phyloP scores from a whole-genome alignment of 2,888 invertebrate species.

The Laothoe populi region DNA sequence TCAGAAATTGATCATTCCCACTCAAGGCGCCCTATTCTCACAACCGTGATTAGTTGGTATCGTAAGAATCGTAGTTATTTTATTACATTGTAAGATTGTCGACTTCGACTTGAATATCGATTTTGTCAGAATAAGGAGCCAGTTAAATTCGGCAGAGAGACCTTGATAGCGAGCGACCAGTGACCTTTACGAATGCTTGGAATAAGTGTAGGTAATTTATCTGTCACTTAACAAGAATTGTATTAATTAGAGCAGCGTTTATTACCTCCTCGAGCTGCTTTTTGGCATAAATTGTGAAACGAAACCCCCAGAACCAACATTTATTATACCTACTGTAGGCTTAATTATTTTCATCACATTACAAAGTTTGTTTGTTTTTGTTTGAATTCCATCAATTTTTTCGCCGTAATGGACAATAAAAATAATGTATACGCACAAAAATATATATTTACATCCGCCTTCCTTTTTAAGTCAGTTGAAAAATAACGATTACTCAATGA shows the following conservation, averaged over 20 bases:
- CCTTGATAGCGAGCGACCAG: slow-evolving; percentile 41
- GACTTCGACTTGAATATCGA: not conserved
- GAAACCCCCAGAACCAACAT: too few species aligned
- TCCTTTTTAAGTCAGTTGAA: too few species aligned
- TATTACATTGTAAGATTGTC: not conserved
- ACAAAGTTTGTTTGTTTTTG: too few species aligned
- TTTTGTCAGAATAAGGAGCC: slow-evolving; percentile 18
- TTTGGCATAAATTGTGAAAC: not conserved
- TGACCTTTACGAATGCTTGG: slow-evolving; percentile 40
- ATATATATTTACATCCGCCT: too few species aligned
- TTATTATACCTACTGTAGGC: too few species aligned
- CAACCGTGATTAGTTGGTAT: not conserved
- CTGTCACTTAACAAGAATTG: slow-evolving; percentile 26
- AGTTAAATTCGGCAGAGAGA: slow-evolving; percentile 32
- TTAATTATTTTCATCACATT: not conserved
- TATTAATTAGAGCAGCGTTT: slow-evolving; percentile 21
- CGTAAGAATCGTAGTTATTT: not conserved
- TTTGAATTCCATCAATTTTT: too few species aligned
- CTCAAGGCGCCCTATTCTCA: not conserved
- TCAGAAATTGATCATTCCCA: not conserved
- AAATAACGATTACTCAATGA: too few species aligned
- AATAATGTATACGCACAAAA: too few species aligned
- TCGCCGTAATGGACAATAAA: too few species aligned
- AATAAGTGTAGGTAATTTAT: slow-evolving; percentile 27
- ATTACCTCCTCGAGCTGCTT: slow-evolving; percentile 12